A percentile compares a stretch with the other conserved stretches of the same genome.
Evolutionary conservation across 2,113 vertebrate genomes (phyloP).

Genomic region (Odocoileus hemionus): DNA sequence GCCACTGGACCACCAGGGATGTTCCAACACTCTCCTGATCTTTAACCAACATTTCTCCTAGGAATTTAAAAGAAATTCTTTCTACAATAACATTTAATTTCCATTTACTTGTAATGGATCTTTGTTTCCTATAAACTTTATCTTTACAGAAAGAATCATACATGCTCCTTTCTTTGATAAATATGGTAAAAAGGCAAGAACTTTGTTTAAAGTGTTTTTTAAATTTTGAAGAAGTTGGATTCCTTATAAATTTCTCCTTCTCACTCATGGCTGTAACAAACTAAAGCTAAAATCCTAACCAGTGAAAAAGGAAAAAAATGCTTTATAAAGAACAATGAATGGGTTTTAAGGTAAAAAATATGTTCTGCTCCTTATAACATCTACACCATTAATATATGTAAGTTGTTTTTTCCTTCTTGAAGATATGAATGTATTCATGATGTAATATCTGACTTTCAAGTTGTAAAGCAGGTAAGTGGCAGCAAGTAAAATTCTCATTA

Average conservation of each 20-base stretch:
- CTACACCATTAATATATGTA: not conserved
- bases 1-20: not conserved
- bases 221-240: not conserved
- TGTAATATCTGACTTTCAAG: not conserved
- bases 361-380: not conserved
- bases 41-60: not conserved
- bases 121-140: not conserved
- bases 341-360: not conserved
- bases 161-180: not conserved
- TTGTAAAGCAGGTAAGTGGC: not conserved
- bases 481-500: not conserved
- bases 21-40: not conserved
- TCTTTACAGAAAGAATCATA: not conserved
- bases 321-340: not conserved
- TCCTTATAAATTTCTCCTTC: not conserved
- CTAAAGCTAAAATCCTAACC: not conserved
- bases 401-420: not conserved
- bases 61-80: not conserved
- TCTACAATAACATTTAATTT: not conserved
- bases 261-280: not conserved
- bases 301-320: not conserved
- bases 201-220: not conserved
- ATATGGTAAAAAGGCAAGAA: not conserved
- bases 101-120: not conserved
- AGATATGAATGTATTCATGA: not conserved